Evolutionary conservation across 23 tunicate genomes (phyloP).

Genomic region (Styela plicata): DNA sequence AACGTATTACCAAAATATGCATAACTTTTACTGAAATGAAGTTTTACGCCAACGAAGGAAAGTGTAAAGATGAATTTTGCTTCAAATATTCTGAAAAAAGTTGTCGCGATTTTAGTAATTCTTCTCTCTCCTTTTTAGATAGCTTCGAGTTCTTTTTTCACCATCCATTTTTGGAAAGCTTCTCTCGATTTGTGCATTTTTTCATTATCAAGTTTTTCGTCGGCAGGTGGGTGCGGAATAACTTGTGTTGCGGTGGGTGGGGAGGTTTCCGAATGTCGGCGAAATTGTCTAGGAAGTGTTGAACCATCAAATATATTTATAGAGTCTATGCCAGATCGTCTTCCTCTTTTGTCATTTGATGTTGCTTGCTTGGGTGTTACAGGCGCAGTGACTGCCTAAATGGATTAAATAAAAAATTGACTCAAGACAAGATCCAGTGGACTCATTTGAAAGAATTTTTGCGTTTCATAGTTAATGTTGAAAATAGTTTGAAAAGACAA

Average conservation of each 20-base stretch:
- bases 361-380: too few species aligned
- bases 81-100: conserved; percentile 8
- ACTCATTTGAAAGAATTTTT: too few species aligned
- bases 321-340: neutral
- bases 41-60: neutral
- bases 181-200: neutral
- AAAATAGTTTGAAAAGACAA: too few species aligned
- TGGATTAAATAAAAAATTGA: too few species aligned
- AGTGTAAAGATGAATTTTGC: neutral
- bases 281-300: neutral
- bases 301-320: neutral
- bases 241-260: neutral
- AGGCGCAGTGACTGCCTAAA: too few species aligned
- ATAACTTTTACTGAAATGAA: too few species aligned
- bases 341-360: neutral
- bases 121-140: neutral
- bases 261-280: neutral
- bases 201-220: neutral
- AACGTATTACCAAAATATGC: too few species aligned
- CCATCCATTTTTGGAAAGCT: conserved; percentile 10
- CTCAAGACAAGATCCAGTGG: too few species aligned
- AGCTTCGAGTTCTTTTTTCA: conserved; percentile 8
- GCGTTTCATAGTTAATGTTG: too few species aligned
- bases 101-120: neutral
- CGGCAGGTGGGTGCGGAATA: too few species aligned